Evolutionary conservation across 2,888 invertebrate species (phyloP).

Genomic region (Eumerus sabulonum): DNA sequence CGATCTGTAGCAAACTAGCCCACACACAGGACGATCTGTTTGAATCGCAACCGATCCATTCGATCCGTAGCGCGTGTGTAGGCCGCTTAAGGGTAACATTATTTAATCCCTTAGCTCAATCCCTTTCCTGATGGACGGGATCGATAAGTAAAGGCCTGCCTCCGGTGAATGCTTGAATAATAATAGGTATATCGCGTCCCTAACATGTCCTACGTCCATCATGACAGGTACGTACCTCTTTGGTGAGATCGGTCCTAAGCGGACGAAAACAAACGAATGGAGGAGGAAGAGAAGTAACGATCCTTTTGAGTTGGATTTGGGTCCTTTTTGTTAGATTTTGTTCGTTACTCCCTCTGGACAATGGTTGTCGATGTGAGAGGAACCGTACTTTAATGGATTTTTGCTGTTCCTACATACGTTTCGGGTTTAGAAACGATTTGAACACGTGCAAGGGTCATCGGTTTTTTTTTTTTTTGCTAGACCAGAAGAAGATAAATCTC

Average conservation of each 20-base stretch:
- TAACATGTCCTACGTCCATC: background rate
- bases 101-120: constrained; percentile 65
- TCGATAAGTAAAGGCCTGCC: constrained; percentile 48
- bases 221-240: constrained; percentile 43
- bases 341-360: constrained; percentile 33
- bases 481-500: constrained; percentile 52
- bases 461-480: constrained; percentile 31
- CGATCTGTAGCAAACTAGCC: no score
- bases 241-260: constrained; percentile 42
- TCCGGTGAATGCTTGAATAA: constrained; percentile 64
- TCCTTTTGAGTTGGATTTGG: constrained; percentile 45
- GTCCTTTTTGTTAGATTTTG: constrained; percentile 4
- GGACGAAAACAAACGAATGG: background rate
- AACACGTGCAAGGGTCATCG: constrained; percentile 67
- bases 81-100: constrained; percentile 64
- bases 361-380: constrained; percentile 49
- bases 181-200: constrained; percentile 50
- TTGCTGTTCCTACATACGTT: constrained; percentile 57
- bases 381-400: constrained; percentile 64
- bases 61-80: no score
- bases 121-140: constrained; percentile 49
- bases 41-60: no score
- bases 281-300: constrained; percentile 17
- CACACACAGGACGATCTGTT: no score
- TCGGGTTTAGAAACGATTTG: constrained; percentile 61